These are phyloP conservation scores for Tiaroga cobitis DNA, from an alignment of 2,797 vertebrate species.

Conservation along the genomic window DNA sequence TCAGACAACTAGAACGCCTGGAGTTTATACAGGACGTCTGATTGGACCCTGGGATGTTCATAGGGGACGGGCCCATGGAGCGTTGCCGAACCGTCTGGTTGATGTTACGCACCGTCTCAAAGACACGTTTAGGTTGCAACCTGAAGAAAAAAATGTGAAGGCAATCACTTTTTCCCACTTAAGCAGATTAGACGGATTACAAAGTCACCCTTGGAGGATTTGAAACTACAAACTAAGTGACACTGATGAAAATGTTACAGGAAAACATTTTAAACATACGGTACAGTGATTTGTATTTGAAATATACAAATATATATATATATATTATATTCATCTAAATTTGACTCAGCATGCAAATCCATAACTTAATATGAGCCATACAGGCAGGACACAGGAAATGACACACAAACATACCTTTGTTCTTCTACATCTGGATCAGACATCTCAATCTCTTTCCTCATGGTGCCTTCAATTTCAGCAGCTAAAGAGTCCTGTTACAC, in stretches of 20 bases:
- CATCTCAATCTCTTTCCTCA: slow-evolving; percentile 96
- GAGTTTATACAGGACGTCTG: slow-evolving; percentile 93
- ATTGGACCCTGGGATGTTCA: slow-evolving; percentile 99
- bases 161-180: not conserved
- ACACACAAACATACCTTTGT: slow-evolving; percentile 78
- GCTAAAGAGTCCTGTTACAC: slow-evolving; percentile 91
- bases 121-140: slow-evolving; percentile 91
- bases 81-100: slow-evolving; percentile 93
- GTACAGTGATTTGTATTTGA: not conserved
- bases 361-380: not conserved
- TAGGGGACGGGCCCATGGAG: slow-evolving; percentile 87
- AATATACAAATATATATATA: not conserved
- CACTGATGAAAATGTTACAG: not conserved
- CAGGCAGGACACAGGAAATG: not conserved
- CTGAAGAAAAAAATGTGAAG: slow-evolving; percentile 66
- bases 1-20: slow-evolving; percentile 88
- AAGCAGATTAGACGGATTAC: not conserved
- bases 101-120: slow-evolving; percentile 92
- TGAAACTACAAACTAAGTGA: not conserved
- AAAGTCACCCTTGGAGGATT: not conserved
- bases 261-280: not conserved
- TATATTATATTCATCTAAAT: not conserved
- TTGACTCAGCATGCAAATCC: not conserved
- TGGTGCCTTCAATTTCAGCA: slow-evolving; percentile 97
- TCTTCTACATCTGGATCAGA: slow-evolving; percentile 92